Evolutionary conservation across 2,797 vertebrate genomes (phyloP), one percentile per base, ranked within the genome.

Genomic region (Onychomys arenicola): DNA sequence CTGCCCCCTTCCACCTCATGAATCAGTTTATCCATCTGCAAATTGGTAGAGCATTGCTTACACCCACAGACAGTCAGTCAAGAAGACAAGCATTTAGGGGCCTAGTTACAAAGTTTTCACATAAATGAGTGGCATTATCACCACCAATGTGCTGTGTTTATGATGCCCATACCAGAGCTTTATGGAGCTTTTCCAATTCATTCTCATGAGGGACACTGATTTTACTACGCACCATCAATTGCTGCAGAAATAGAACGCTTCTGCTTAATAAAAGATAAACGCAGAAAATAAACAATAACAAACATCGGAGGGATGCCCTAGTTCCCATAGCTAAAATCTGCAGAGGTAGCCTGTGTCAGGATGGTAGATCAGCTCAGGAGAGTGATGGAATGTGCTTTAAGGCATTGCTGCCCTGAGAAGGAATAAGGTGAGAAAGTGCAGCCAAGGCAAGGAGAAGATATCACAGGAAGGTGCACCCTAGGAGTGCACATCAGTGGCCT

Each of bases 401-500:
- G 2, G 32, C 0, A 2, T 0, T 37, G 34, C 2, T 1, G 13
- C 0, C 4, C 49, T 6, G 2, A 80, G 29, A 17, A 2, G 17
- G 4, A 29, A 13, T 5, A 2, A 65, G 37, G 40, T 2, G n/a
- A 86, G 17, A 10, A 23, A 12, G 3, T 40, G 2, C 27, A 63
- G 43, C 23, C 69, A 37, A 69, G 43, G 43, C 6, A 0, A 5
- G 12, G 7, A 34, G 12, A 13, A 19, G 43, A 23, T 16, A 8
- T 23, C 16, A 2, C 17, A 32, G 27, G 19, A 43, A 25, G n/a
- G 27, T 6, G 10, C 1, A 0, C 0, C 13, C 0, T 16, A 23
- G 82, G 34, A 40, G 16, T 0, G 0, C 0, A 3, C 10, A 23
- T 43, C 1, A 0, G 6, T 25, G 4, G 10, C n/a, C 0, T 65